Evolutionary conservation across 1,140 invertebrate genomes (phyloP).

Genomic region (Drosophila parvula): DNA sequence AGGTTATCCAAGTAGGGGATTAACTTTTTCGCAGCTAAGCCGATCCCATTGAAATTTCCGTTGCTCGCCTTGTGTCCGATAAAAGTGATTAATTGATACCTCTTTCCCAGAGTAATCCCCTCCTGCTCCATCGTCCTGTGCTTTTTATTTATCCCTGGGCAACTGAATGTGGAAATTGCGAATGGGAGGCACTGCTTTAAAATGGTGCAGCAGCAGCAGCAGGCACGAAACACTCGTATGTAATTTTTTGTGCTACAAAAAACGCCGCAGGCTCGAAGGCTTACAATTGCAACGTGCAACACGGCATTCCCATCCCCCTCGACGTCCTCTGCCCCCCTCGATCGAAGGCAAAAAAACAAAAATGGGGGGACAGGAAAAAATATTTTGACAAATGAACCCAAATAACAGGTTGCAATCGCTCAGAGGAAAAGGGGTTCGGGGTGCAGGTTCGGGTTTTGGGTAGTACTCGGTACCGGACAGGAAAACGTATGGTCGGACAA

Average conservation of each 20-base stretch:
- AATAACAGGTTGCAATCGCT: conserved; percentile 84
- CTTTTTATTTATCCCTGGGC: conserved; percentile 15
- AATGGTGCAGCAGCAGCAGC: conserved; percentile 36
- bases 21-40: not conserved
- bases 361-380: conserved; percentile 74
- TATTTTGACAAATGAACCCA: conserved; percentile 84
- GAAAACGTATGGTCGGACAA: conserved; percentile 81
- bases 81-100: conserved; percentile 70
- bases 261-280: conserved; percentile 46
- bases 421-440: conserved; percentile 34
- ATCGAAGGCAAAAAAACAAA: conserved; percentile 50
- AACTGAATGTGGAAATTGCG: conserved; percentile 60
- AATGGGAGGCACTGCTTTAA: conserved; percentile 40
- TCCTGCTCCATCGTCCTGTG: not conserved
- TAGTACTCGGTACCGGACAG: conserved; percentile 52
- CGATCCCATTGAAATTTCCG: conserved; percentile 2
- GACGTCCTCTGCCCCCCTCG: conserved; percentile 49
- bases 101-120: not conserved
- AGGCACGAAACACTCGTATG: conserved; percentile 27
- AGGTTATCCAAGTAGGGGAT: not conserved
- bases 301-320: conserved; percentile 20
- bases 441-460: not conserved
- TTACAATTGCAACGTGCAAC: conserved; percentile 70
- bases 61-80: conserved; percentile 62
- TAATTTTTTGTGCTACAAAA: conserved; percentile 44